phyloP scores from a whole-genome alignment of 2,888 invertebrate species.

The Sepioteuthis lessoniana region DNA sequence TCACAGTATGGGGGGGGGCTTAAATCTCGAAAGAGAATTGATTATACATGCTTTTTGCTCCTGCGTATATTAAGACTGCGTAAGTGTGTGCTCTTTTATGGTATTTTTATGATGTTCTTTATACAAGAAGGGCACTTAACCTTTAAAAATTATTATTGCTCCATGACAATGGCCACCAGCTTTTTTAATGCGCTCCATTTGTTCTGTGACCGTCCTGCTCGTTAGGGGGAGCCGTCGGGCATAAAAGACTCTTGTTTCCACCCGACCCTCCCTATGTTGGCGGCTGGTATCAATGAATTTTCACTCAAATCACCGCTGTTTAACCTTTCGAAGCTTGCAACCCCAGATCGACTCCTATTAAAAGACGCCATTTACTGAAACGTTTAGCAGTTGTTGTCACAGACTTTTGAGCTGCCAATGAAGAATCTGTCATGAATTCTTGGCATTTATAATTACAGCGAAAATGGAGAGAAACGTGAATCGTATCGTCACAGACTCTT shows the following conservation, averaged over 20 bases:
- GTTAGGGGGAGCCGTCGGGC: neutral
- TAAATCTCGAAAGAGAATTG: no score
- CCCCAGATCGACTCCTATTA: neutral
- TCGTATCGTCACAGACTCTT: neutral
- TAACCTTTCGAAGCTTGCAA: neutral
- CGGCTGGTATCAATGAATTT: neutral
- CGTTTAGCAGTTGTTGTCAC: neutral
- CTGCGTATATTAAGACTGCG: neutral
- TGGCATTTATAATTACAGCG: neutral
- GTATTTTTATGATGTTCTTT: neutral
- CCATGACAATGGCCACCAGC: neutral
- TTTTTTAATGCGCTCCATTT: neutral
- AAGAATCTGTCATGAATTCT: neutral
- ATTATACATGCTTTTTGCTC: neutral
- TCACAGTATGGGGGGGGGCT: no score
- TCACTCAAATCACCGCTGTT: neutral
- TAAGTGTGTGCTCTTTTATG: neutral
- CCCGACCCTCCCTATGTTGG: neutral
- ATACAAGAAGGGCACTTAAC: neutral
- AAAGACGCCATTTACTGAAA: neutral
- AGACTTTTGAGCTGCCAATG: neutral
- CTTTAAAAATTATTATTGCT: slow-evolving; percentile 8
- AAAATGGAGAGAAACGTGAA: neutral
- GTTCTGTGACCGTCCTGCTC: neutral
- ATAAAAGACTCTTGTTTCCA: neutral